Base-by-base conservation (phyloP, 2,113 vertebrate genomes). In the Myotis davidii region DNA sequence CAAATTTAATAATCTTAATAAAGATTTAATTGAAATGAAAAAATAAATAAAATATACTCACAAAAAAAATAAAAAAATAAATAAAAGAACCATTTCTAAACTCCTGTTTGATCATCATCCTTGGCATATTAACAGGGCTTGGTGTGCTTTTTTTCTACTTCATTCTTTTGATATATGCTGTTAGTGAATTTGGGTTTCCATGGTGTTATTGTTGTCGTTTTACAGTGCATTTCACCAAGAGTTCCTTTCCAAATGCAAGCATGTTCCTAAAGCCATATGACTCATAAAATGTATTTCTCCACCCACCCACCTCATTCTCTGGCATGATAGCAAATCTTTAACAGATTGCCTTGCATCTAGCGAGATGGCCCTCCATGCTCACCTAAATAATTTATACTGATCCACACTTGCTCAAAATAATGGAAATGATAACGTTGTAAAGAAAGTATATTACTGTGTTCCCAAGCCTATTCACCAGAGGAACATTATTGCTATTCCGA, bases 381-480 rank as follows among this genome's bases (percentile, higher is more conserved):
- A 77, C 32, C 70, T 90, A 93, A 90, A 96, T 96, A 86, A 97
- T 96, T 85, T 85, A 97, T 61, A 17, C 81, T 21, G 3, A 96
- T 95, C 77, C 92, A 96, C 81, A 65, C 48, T 97, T 90, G 70
- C 54, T 88, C 77, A 85, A 88, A 95, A 86, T 82, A 95, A 92
- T 95, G 85, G 73, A 88, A 95, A 83, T 72, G 54, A 92, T 93
- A 65, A 93, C 70, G 72, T 27, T 48, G 25, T 84, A 69, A 83
- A 83, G 88, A 90, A 85, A 73, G 45, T 37, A 25, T 64, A 85
- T 52, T 56, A 72, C 27, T 39, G 7, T 64, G 5, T 85, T 83
- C 94, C 50, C 29, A 72, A 85, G 21, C 74, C 45, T 93, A 37
- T 39, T 86, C 78, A 29, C 45, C 27, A 48, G 45, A 76, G 59